Evolutionary conservation across 92 coral and sea anemone species (phyloP).

Genomic region (Actinostola sp.): DNA sequence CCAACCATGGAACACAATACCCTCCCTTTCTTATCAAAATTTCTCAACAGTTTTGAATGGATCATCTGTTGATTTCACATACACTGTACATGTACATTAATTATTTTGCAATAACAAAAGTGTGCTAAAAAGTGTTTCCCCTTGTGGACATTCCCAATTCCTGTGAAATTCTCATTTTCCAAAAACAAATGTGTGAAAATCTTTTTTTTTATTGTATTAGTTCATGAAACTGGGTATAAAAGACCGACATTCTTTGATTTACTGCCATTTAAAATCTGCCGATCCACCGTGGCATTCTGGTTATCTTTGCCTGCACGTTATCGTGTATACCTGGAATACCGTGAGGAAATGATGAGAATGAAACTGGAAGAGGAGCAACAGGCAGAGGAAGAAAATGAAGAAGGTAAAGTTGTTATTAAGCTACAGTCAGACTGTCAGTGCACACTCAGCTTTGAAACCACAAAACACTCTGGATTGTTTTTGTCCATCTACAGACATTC

Average conservation of each 20-base stretch:
- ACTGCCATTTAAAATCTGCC: conserved; percentile 76
- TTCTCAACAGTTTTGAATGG: no score
- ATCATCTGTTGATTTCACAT: no score
- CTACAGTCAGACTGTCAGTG: background rate
- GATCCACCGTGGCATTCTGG: conserved; percentile 47
- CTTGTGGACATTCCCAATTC: no score
- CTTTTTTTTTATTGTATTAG: conserved; percentile 47
- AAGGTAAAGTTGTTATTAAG: background rate
- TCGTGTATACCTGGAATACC: conserved; percentile 49
- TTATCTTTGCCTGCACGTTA: conserved; percentile 64
- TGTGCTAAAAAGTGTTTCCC: no score
- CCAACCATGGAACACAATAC: no score
- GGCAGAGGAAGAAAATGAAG: conserved; percentile 35
- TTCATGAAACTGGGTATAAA: conserved; percentile 89
- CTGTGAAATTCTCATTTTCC: no score
- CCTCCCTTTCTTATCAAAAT: no score
- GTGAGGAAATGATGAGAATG: conserved; percentile 63
- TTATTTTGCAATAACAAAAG: no score
- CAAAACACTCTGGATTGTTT: no score
- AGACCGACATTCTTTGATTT: conserved; percentile 86
- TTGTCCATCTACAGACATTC: no score
- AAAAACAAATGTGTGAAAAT: no score
- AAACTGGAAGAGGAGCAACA: conserved; percentile 71
- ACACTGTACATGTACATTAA: no score
- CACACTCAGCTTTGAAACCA: background rate